Percentiles rank a stretch among this genome's conserved stretches.
Conservation (phyloP, 1,140 invertebrate genomes). For the Zaprionus kolodkinae region DNA sequence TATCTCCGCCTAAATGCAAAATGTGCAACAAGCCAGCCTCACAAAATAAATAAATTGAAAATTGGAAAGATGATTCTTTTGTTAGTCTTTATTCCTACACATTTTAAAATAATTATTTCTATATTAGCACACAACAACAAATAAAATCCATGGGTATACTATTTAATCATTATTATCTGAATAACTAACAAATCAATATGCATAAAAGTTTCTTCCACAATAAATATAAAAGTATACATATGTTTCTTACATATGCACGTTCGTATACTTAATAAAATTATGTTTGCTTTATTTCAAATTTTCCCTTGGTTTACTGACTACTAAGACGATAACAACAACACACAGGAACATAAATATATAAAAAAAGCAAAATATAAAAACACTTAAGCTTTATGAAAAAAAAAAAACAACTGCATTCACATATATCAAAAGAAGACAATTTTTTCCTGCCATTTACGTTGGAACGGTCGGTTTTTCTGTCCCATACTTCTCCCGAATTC, state of each 20-base stretch:
- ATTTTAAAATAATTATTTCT: background rate
- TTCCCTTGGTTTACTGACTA: background rate
- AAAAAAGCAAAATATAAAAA: background rate
- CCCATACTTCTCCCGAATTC: background rate
- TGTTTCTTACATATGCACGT: slow-evolving; percentile 19
- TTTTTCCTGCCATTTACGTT: background rate
- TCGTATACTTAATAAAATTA: background rate
- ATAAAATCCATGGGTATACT: background rate
- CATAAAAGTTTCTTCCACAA: background rate
- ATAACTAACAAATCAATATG: slow-evolving; percentile 1
- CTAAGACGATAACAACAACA: background rate
- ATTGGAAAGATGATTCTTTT: slow-evolving; percentile 15
- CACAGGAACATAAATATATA: background rate
- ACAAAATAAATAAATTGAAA: slow-evolving; percentile 50
- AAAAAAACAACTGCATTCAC: background rate
- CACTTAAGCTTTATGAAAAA: background rate
- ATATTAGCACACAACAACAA: slow-evolving; percentile 24
- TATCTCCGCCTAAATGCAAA: slow-evolving; percentile 74
- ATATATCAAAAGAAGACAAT: background rate
- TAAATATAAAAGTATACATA: slow-evolving; percentile 18
- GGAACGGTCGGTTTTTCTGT: background rate
- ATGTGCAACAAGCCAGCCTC: slow-evolving; percentile 57
- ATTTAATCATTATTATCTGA: background rate
- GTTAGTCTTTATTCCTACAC: background rate
- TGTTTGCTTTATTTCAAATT: background rate